Percentiles rank a stretch among this genome's conserved stretches.
These are phyloP conservation scores for Villa cingulata DNA, from an alignment of 2,888 invertebrate species.

Conservation along the genomic window DNA sequence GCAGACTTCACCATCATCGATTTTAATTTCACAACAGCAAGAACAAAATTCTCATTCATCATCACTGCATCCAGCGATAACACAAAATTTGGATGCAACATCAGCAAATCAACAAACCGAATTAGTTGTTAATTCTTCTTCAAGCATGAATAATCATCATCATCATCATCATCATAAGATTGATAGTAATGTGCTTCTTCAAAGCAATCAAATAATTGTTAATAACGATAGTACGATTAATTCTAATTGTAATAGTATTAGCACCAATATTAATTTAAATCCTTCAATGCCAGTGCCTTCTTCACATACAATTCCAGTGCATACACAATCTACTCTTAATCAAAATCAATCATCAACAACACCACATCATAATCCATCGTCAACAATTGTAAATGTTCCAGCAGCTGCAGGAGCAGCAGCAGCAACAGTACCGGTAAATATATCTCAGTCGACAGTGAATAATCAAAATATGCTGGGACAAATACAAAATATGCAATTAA, in stretches of 20 bases:
- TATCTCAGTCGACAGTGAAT: background rate
- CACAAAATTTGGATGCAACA: slow-evolving; percentile 6
- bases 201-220: slow-evolving; percentile 7
- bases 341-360: slow-evolving; percentile 1
- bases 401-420: background rate
- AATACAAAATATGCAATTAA: slow-evolving; percentile 14
- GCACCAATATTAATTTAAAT: slow-evolving; percentile 11
- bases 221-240: slow-evolving; percentile 9
- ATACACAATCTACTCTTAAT: slow-evolving; percentile 6
- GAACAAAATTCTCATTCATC: slow-evolving; percentile 3
- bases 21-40: slow-evolving; percentile 15
- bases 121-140: slow-evolving; percentile 1
- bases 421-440: background rate
- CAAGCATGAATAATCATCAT: slow-evolving; percentile 3
- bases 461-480: background rate
- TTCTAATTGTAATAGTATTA: slow-evolving; percentile 8
- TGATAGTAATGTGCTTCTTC: slow-evolving; percentile 2
- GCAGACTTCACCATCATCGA: slow-evolving; percentile 17
- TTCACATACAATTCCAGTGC: slow-evolving; percentile 19
- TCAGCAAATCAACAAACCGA: slow-evolving; percentile 8
- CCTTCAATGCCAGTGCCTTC: slow-evolving; percentile 25
- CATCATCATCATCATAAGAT: background rate
- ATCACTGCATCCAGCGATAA: slow-evolving; percentile 6
- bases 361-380: slow-evolving; percentile 3
- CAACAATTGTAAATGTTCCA: background rate